Percentiles rank a stretch among this genome's conserved stretches.
Evolutionary conservation across 2,888 invertebrate genomes (phyloP).

Genomic region (Osedax fenrisi): DNA sequence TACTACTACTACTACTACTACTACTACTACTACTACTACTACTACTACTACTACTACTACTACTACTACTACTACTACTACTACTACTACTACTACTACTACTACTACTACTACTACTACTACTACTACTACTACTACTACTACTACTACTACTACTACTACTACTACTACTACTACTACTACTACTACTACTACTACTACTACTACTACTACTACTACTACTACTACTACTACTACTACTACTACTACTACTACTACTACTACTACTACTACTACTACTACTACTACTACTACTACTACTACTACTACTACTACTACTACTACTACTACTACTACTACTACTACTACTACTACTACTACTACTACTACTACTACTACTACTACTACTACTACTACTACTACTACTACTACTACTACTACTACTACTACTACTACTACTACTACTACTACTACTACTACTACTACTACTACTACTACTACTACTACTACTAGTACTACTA

Average conservation of each 20-base stretch:
- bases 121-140: background rate
- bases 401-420: no score
- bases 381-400: no score
- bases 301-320: no score
- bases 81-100: background rate
- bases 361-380: no score
- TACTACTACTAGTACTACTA: no score
- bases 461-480: no score
- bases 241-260: background rate
- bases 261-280: no score
- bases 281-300: no score
- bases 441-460: no score
- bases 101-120: background rate
- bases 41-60: background rate
- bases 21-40: background rate
- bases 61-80: background rate
- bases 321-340: no score
- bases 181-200: background rate
- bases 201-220: background rate
- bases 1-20: background rate
- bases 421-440: no score
- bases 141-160: background rate
- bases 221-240: background rate
- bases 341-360: no score
- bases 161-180: background rate